These are phyloP conservation scores for Acrocera orbiculus DNA, from an alignment of 2,888 invertebrate species.

Conservation along the genomic window DNA sequence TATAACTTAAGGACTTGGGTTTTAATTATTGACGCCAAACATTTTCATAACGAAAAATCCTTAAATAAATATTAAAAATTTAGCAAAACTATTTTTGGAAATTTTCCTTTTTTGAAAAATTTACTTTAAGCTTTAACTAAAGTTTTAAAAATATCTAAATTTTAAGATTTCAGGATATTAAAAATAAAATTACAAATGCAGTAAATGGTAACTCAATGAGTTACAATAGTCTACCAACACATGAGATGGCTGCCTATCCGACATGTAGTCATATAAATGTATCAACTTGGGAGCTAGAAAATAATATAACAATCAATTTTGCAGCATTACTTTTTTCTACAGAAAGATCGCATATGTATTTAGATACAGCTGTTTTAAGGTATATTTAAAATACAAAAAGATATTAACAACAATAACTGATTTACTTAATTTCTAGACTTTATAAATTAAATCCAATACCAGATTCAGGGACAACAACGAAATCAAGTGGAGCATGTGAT, in stretches of 20 bases:
- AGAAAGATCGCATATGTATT: constrained; percentile 18
- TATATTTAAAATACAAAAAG: constrained; percentile 4
- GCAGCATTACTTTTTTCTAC: constrained; percentile 24
- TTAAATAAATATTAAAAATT: too few species aligned
- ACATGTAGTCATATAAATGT: constrained; percentile 24
- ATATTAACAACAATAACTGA: too few species aligned
- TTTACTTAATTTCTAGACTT: constrained; percentile 13
- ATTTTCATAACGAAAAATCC: too few species aligned
- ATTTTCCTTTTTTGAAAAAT: too few species aligned
- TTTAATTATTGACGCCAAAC: too few species aligned
- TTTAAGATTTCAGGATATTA: constrained; percentile 14
- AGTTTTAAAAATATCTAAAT: too few species aligned
- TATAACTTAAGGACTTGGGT: too few species aligned
- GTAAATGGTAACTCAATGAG: constrained; percentile 13
- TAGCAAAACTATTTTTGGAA: too few species aligned
- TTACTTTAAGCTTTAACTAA: too few species aligned
- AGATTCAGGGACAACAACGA: constrained; percentile 1
- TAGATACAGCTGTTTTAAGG: constrained; percentile 25
- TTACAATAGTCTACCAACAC: constrained; percentile 14
- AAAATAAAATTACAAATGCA: constrained; percentile 20
- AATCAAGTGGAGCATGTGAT: constrained; percentile 11
- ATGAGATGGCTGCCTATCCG: constrained; percentile 29
- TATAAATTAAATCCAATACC: constrained; percentile 24
- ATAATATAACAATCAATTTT: constrained; percentile 25
- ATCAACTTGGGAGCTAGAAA: constrained; percentile 22